These are phyloP conservation scores for Aselliscus stoliczkanus DNA, from an alignment of 2,797 vertebrate species.

Conservation along the genomic window DNA sequence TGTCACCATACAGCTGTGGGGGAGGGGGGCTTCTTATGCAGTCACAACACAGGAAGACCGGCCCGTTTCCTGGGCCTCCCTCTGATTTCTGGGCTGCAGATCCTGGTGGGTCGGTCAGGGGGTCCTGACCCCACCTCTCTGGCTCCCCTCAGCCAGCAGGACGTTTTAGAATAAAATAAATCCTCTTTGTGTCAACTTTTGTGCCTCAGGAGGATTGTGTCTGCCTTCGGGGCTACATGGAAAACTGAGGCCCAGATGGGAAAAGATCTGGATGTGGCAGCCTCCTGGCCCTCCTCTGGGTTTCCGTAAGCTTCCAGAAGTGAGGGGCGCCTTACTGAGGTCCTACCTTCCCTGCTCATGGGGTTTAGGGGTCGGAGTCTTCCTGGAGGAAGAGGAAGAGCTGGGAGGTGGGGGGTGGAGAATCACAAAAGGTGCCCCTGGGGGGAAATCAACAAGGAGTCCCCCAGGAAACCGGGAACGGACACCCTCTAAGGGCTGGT, in stretches of 20 bases:
- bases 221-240: background rate
- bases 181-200: background rate
- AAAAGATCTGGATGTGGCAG: background rate
- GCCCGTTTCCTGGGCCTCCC: background rate
- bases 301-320: background rate
- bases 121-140: background rate
- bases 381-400: background rate
- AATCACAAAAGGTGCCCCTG: background rate
- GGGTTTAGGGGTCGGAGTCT: background rate
- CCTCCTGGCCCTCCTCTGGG: background rate
- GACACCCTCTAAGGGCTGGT: background rate
- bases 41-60: background rate
- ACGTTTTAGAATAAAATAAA: constrained; percentile 44
- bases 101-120: background rate
- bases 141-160: background rate
- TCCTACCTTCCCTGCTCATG: background rate
- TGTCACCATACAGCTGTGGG: background rate
- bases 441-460: background rate
- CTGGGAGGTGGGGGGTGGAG: background rate
- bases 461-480: background rate
- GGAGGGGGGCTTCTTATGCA: background rate
- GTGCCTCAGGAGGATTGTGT: background rate
- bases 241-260: background rate
- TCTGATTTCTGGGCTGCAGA: background rate
- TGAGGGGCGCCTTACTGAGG: background rate